A percentile compares a stretch with the other conserved stretches of the same genome.
Evolutionary conservation across 1,140 invertebrate species (phyloP).

Genomic region (Brachionus rotundiformis): DNA sequence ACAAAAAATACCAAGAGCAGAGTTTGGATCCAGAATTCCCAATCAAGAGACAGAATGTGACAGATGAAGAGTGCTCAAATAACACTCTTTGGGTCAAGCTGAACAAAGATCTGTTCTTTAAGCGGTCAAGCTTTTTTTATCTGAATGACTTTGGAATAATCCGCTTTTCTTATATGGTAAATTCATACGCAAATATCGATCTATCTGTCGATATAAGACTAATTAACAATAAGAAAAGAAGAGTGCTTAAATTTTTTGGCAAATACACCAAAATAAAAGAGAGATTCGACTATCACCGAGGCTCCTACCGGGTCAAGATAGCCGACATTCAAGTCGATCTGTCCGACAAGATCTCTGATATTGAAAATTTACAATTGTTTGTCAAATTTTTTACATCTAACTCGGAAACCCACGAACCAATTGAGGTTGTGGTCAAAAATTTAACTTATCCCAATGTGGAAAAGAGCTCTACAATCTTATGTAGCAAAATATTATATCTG

Average conservation of each 20-base stretch:
- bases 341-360: neutral
- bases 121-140: neutral
- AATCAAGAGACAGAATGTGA: neutral
- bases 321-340: neutral
- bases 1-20: no score
- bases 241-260: neutral
- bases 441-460: neutral
- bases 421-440: neutral
- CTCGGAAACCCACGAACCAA: neutral
- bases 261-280: neutral
- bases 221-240: neutral
- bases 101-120: neutral
- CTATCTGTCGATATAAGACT: neutral
- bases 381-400: neutral
- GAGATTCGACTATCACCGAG: neutral
- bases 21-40: no score
- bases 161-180: conserved; percentile 2
- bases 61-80: neutral
- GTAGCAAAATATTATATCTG: conserved; percentile 35
- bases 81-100: conserved; percentile 8
- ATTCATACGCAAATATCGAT: neutral
- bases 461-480: neutral
- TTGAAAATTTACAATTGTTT: neutral
- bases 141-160: neutral
- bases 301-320: neutral